These are phyloP conservation scores for Microvelia longipes DNA, from an alignment of 1,140 invertebrate genomes.

Conservation along the genomic window DNA sequence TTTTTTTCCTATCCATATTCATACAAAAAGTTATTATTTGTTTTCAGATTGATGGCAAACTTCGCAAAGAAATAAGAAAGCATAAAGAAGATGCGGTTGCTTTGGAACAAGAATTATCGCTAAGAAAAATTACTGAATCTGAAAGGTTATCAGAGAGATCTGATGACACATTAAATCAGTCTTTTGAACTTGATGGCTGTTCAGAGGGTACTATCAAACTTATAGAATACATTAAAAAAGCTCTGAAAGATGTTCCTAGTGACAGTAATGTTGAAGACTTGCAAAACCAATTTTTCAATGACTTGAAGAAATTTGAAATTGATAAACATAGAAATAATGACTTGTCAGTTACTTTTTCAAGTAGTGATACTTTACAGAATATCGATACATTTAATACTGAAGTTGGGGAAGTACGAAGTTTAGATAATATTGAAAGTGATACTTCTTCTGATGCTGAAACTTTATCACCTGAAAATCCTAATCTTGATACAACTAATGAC, in stretches of 20 bases:
- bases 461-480: neutral
- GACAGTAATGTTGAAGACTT: neutral
- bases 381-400: neutral
- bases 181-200: neutral
- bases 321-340: no score
- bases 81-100: neutral
- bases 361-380: neutral
- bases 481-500: neutral
- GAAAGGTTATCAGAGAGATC: neutral
- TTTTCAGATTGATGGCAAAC: neutral
- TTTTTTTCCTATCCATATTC: neutral
- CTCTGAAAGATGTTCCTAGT: neutral
- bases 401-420: neutral
- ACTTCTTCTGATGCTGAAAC: neutral
- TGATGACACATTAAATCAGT: neutral
- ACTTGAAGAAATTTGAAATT: neutral
- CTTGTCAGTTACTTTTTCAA: neutral
- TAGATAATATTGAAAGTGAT: neutral
- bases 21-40: neutral
- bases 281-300: neutral
- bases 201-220: neutral
- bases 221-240: neutral
- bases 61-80: neutral
- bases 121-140: neutral
- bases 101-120: conserved; percentile 1